phyloP scores from a whole-genome alignment of 1,140 invertebrate genomes.

The Carposina sasakii region DNA sequence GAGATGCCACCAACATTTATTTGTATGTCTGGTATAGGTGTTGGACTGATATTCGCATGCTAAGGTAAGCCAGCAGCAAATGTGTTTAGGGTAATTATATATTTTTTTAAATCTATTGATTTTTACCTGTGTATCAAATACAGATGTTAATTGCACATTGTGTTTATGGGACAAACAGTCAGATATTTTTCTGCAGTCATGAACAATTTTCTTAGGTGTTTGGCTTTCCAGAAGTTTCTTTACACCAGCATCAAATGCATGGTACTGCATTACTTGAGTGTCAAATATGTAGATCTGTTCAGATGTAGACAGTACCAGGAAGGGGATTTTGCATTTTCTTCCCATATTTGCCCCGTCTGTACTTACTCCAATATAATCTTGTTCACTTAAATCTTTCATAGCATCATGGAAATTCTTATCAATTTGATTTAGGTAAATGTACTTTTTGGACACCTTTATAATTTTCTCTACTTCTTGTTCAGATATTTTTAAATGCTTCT shows the following conservation, averaged over 20 bases:
- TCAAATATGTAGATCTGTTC: constrained; percentile 71
- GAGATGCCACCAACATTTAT: too few relatives aligned
- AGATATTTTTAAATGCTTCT: constrained; percentile 51
- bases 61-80: too few relatives aligned
- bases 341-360: constrained; percentile 63
- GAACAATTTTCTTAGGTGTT: constrained; percentile 65
- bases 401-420: constrained; percentile 61
- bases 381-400: constrained; percentile 53
- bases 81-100: too few relatives aligned
- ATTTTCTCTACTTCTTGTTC: constrained; percentile 62
- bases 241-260: constrained; percentile 63
- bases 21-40: too few relatives aligned
- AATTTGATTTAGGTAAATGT: constrained; percentile 63
- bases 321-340: constrained; percentile 66
- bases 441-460: constrained; percentile 57
- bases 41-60: too few relatives aligned
- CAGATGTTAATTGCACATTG: constrained; percentile 60
- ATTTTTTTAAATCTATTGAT: background rate
- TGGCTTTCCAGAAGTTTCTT: constrained; percentile 61
- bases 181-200: constrained; percentile 67
- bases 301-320: constrained; percentile 62
- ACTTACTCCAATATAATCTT: constrained; percentile 52
- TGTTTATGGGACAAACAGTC: constrained; percentile 70
- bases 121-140: constrained; percentile 71
- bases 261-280: constrained; percentile 62